Conservation (phyloP, 2,888 invertebrate genomes). For the Nebria salina region DNA sequence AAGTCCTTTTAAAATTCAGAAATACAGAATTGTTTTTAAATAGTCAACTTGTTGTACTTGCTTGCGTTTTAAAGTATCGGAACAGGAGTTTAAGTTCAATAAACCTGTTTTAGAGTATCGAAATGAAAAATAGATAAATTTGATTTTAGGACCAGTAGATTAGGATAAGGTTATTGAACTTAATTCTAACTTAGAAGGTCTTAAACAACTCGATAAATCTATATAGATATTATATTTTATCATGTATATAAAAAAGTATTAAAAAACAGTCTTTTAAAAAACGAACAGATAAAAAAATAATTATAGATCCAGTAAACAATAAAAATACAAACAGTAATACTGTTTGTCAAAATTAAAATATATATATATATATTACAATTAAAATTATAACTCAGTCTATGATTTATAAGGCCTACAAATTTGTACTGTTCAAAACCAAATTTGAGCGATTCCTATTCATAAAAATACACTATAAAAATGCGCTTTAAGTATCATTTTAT, state of each 20-base stretch:
- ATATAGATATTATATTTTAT: not conserved
- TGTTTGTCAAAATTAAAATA: not conserved
- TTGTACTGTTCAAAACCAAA: not conserved
- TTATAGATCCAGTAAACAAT: constrained; percentile 24
- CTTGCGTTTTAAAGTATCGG: not conserved
- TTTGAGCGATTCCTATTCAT: not conserved
- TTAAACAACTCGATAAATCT: not conserved
- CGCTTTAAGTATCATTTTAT: not conserved
- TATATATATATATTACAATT: constrained; percentile 15
- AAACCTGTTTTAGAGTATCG: constrained; percentile 11
- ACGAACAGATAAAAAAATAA: constrained; percentile 20
- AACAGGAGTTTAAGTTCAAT: constrained; percentile 12
- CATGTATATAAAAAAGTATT: constrained; percentile 1
- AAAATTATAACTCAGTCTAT: constrained; percentile 24
- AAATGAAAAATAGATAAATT: constrained; percentile 26
- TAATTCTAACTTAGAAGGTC: not conserved
- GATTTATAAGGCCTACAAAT: not conserved
- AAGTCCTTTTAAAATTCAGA: too few species aligned
- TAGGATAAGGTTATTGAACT: constrained; percentile 8
- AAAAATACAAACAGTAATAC: constrained; percentile 18
- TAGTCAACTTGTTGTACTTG: not conserved
- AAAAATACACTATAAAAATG: not conserved
- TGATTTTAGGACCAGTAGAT: constrained; percentile 30
- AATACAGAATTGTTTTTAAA: not conserved
- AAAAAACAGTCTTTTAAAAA: constrained; percentile 17